A percentile compares a stretch with the other conserved stretches of the same genome.
These are phyloP conservation scores for Spea hammondii DNA, from an alignment of 2,797 vertebrate species.

Conservation along the genomic window DNA sequence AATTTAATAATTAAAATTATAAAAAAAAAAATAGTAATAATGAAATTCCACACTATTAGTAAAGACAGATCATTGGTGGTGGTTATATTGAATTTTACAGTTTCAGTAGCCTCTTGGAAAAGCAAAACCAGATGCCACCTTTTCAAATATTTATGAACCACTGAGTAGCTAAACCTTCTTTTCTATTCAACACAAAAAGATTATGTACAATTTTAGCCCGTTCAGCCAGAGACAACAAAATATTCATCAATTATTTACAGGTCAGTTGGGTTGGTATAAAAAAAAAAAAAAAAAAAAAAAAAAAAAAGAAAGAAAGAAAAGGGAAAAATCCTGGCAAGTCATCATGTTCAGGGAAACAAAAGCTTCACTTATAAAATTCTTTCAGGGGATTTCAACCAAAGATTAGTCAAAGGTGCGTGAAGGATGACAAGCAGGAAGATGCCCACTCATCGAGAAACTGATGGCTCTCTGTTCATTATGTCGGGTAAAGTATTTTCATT, in stretches of 20 bases:
- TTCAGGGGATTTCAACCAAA: constrained; percentile 41
- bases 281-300: too few relatives aligned
- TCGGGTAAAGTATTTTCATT: constrained; percentile 56
- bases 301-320: constrained; percentile 1
- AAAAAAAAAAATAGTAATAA: neutral
- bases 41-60: constrained; percentile 3
- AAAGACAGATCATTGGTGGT: constrained; percentile 14
- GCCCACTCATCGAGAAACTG: constrained; percentile 9
- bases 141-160: constrained; percentile 33
- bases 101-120: constrained; percentile 46
- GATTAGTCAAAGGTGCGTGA: constrained; percentile 41
- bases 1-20: too few relatives aligned
- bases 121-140: constrained; percentile 49
- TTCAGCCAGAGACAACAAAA: constrained; percentile 48
- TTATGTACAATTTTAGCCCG: constrained; percentile 45
- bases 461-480: constrained; percentile 50
- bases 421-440: constrained; percentile 41
- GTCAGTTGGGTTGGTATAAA: constrained; percentile 32
- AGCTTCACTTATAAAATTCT: constrained; percentile 40
- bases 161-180: constrained; percentile 42
- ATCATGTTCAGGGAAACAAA: constrained; percentile 39
- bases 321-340: constrained; percentile 36
- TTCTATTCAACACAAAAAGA: constrained; percentile 50
- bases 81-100: constrained; percentile 32
- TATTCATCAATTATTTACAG: constrained; percentile 48